These are phyloP conservation scores for Verasper variegatus DNA, from an alignment of 2,113 vertebrate genomes.

Conservation along the genomic window DNA sequence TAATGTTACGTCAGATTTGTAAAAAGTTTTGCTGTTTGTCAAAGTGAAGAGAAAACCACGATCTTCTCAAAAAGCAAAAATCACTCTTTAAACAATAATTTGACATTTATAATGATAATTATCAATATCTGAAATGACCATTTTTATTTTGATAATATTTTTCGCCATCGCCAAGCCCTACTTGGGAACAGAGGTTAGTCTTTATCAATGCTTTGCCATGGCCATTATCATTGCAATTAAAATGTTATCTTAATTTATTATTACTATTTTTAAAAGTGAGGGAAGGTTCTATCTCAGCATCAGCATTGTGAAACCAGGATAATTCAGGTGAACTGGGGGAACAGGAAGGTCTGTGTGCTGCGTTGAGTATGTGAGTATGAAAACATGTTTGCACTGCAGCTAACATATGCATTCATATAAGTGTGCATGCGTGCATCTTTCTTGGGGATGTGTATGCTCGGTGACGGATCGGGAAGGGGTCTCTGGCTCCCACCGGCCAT, in stretches of 20 bases:
- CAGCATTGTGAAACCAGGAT: background rate
- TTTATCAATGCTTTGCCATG: slow-evolving; percentile 33
- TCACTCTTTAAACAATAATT: too few species aligned
- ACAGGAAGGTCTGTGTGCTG: background rate
- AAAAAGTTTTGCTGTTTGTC: too few species aligned
- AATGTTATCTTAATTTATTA: too few species aligned
- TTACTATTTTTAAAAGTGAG: slow-evolving; percentile 20
- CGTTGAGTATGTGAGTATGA: background rate
- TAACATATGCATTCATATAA: background rate
- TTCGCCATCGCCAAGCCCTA: too few species aligned
- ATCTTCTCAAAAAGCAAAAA: too few species aligned
- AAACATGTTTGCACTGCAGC: background rate
- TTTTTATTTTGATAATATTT: too few species aligned
- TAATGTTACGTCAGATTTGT: too few species aligned
- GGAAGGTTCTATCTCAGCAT: slow-evolving; percentile 18
- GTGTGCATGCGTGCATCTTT: background rate
- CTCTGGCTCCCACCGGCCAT: background rate
- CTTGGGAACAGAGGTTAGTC: slow-evolving; percentile 3
- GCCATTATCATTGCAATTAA: slow-evolving; percentile 17
- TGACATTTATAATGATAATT: too few species aligned
- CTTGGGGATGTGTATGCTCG: background rate
- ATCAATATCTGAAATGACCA: too few species aligned
- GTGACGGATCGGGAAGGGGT: background rate
- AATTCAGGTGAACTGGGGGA: background rate
- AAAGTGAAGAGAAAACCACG: too few species aligned